These are phyloP conservation scores for Smutsia gigantea DNA, from an alignment of 2,797 vertebrate genomes.

Conservation along the genomic window DNA sequence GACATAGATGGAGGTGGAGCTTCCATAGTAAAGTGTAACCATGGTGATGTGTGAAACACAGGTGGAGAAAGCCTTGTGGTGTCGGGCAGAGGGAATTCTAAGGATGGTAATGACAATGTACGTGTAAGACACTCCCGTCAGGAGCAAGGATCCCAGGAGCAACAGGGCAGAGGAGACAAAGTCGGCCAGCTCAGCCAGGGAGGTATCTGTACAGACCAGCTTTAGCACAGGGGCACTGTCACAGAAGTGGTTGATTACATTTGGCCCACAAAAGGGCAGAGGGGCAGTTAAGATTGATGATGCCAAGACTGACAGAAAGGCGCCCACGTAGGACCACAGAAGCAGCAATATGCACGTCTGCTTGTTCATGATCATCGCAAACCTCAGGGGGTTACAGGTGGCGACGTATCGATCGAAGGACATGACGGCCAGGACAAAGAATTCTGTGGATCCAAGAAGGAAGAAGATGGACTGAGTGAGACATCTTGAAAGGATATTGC, in stretches of 20 bases:
- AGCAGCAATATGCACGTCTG: background rate
- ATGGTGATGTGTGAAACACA: too few relatives aligned
- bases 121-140: too few relatives aligned
- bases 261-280: conserved; percentile 27
- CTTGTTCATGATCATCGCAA: background rate
- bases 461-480: conserved; percentile 64
- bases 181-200: conserved; percentile 43
- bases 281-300: conserved; percentile 15
- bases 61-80: too few relatives aligned
- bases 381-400: background rate
- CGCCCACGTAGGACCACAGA: conserved; percentile 6
- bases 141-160: too few relatives aligned
- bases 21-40: too few relatives aligned
- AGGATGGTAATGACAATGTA: too few relatives aligned
- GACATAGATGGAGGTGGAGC: too few relatives aligned
- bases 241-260: conserved; percentile 54
- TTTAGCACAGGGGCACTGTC: conserved; percentile 63
- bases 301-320: conserved; percentile 4
- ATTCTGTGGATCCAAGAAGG: conserved; percentile 41
- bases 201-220: conserved; percentile 55
- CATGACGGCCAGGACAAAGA: conserved; percentile 39
- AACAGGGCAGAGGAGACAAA: too few relatives aligned
- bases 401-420: background rate
- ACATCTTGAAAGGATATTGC: conserved; percentile 58
- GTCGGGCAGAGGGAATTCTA: too few relatives aligned